A percentile compares a stretch with the other conserved stretches of the same genome.
Conservation (phyloP, 2,113 vertebrate genomes). For the Orthonyx spaldingii region DNA sequence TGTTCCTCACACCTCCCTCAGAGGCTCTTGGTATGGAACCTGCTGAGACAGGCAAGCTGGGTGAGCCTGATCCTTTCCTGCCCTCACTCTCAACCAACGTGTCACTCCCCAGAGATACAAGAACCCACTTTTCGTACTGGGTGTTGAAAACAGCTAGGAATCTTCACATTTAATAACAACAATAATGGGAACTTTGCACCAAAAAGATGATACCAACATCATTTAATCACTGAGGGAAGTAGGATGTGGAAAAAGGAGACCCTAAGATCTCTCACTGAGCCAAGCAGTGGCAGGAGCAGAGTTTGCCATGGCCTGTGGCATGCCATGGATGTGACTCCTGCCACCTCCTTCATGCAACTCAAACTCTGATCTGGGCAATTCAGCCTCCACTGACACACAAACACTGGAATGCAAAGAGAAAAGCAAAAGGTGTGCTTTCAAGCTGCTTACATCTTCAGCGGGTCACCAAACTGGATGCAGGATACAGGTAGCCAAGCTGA, state of each 20-base stretch:
- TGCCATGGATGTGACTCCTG: neutral
- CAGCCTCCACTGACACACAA: neutral
- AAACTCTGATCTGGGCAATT: neutral
- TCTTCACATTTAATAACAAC: neutral
- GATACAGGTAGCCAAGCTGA: neutral
- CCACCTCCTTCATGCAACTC: neutral
- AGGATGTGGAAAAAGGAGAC: neutral
- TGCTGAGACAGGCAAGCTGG: neutral
- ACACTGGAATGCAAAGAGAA: neutral
- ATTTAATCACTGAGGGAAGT: neutral
- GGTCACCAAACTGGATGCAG: accelerated
- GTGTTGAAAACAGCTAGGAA: neutral
- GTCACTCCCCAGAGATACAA: neutral
- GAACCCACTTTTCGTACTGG: neutral
- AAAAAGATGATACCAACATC: neutral
- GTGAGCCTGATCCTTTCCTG: accelerated
- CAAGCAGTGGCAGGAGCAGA: neutral
- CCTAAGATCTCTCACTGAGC: neutral
- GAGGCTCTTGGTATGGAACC: neutral
- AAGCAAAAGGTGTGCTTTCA: neutral
- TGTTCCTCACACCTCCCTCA: neutral
- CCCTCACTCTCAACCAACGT: neutral
- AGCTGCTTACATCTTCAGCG: neutral
- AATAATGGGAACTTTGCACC: neutral
- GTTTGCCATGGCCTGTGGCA: neutral